Evolutionary conservation across 2,113 vertebrate species (phyloP).

Genomic region (Calidris pygmaea): DNA sequence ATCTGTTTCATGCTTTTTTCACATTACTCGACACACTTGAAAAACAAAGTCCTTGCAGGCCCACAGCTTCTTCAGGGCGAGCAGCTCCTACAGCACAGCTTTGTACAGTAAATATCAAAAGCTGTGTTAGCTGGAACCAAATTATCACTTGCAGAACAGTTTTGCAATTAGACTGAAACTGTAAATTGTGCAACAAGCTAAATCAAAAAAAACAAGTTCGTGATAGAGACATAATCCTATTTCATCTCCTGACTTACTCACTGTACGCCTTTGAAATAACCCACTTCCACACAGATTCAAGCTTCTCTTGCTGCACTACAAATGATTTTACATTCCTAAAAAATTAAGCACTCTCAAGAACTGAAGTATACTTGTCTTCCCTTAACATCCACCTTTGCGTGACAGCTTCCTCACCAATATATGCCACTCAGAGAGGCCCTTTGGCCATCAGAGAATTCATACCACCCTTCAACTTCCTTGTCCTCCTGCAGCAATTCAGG

Average conservation of each 20-base stretch:
- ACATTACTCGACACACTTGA: neutral
- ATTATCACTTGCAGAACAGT: slow-evolving; percentile 22
- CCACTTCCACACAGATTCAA: neutral
- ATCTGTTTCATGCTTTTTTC: neutral
- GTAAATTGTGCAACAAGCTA: slow-evolving; percentile 49
- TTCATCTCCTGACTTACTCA: neutral
- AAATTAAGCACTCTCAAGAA: neutral
- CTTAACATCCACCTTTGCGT: neutral
- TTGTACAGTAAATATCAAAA: neutral
- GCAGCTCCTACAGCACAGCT: neutral
- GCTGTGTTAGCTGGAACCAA: neutral
- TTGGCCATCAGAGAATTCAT: neutral
- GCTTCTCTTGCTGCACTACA: neutral
- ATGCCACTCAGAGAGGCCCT: neutral
- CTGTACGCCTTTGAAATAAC: neutral
- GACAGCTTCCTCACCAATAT: neutral
- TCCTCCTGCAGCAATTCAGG: neutral
- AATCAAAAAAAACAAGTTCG: neutral
- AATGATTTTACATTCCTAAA: neutral
- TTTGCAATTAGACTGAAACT: slow-evolving; percentile 47
- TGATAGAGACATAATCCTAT: neutral
- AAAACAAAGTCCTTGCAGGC: neutral
- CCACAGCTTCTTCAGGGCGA: neutral
- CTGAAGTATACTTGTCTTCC: neutral
- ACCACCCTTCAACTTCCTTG: neutral